These are phyloP conservation scores for Hippolais icterina DNA, from an alignment of 2,113 vertebrate genomes.

Conservation along the genomic window DNA sequence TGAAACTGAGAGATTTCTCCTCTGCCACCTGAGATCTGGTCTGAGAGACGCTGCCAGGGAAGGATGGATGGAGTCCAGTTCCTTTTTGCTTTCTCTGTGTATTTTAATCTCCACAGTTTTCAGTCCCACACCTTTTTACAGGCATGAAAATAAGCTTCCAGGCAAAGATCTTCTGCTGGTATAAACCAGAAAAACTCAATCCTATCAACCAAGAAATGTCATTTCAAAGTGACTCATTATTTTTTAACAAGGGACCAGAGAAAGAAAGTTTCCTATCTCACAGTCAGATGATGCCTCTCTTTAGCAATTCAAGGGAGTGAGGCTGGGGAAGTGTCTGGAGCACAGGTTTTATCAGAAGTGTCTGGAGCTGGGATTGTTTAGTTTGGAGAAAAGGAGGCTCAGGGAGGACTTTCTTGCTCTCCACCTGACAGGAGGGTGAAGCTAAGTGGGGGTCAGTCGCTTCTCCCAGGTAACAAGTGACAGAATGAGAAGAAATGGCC, in stretches of 20 bases:
- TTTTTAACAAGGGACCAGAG: neutral
- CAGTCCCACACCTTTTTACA: neutral
- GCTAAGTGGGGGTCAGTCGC: neutral
- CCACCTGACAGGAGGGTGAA: neutral
- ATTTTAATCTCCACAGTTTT: neutral
- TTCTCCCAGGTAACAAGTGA: neutral
- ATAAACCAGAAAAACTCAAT: neutral
- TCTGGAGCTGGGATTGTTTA: neutral
- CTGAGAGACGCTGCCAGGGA: neutral
- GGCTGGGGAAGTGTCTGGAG: neutral
- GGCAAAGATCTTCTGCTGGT: neutral
- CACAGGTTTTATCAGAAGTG: neutral
- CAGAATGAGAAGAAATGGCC: neutral
- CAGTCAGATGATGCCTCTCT: neutral
- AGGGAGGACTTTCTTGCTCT: neutral
- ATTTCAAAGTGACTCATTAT: neutral
- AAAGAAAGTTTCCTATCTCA: neutral
- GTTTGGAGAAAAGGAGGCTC: neutral
- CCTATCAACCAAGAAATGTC: neutral
- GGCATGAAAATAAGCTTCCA: neutral
- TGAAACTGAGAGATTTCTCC: neutral
- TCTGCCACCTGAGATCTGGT: neutral
- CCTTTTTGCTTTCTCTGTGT: neutral
- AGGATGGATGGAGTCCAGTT: constrained; percentile 15
- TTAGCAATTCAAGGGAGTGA: neutral